These are phyloP conservation scores for Pimpla rufipes DNA, from an alignment of 2,888 invertebrate genomes.

Conservation along the genomic window DNA sequence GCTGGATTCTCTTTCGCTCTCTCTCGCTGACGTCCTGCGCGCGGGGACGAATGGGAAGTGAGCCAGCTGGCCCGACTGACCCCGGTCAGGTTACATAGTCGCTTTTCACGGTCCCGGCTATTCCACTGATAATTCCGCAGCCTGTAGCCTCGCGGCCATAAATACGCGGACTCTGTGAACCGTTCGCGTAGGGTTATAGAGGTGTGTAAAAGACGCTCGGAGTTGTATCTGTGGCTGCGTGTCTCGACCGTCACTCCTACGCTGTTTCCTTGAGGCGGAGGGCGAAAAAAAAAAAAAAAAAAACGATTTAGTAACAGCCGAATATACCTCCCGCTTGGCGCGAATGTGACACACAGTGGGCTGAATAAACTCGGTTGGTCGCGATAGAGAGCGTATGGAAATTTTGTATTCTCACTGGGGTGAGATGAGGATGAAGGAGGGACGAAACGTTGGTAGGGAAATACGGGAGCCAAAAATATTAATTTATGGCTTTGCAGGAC, in stretches of 20 bases:
- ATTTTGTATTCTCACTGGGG: conserved; percentile 19
- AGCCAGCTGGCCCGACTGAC: conserved; percentile 33
- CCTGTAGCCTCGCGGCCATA: conserved; percentile 13
- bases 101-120: conserved; percentile 46
- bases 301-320: conserved; percentile 16
- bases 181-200: conserved; percentile 6
- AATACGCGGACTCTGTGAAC: conserved; percentile 17
- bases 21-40: neutral
- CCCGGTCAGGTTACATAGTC: conserved; percentile 18
- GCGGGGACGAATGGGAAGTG: conserved; percentile 8
- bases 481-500: neutral
- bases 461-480: neutral
- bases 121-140: conserved; percentile 38
- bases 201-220: conserved; percentile 14
- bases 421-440: neutral
- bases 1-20: conserved; percentile 14
- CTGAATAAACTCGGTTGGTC: neutral
- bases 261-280: conserved; percentile 11
- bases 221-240: conserved; percentile 16
- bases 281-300: conserved; percentile 10
- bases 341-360: conserved; percentile 5
- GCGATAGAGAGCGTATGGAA: conserved; percentile 20
- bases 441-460: neutral
- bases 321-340: neutral
- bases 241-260: conserved; percentile 20